Percentiles rank a stretch among this genome's conserved stretches.
These are phyloP conservation scores for Ptyas mucosa DNA, from an alignment of 2,113 vertebrate species.

Conservation along the genomic window DNA sequence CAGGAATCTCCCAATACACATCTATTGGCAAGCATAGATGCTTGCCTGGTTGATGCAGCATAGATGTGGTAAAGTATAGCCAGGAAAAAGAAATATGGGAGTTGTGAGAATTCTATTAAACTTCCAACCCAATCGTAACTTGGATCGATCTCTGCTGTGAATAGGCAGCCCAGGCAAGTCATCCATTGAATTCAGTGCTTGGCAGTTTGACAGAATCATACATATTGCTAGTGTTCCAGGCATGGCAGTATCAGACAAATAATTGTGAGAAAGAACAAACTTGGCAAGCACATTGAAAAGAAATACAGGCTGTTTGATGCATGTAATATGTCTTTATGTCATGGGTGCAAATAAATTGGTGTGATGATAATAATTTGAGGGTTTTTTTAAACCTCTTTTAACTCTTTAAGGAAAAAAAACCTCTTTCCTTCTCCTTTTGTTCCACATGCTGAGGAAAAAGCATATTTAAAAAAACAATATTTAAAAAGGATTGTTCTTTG, in stretches of 20 bases:
- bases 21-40: neutral
- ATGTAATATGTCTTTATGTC: neutral
- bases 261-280: neutral
- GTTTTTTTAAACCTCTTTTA: neutral
- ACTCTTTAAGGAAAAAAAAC: neutral
- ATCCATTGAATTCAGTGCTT: neutral
- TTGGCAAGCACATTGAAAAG: neutral
- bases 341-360: neutral
- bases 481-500: conserved; percentile 9
- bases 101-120: neutral
- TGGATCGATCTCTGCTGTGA: neutral
- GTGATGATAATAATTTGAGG: neutral
- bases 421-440: too few species aligned
- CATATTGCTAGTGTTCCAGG: neutral
- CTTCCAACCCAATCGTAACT: neutral
- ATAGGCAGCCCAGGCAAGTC: neutral
- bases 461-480: neutral
- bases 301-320: neutral
- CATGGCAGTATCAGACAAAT: neutral
- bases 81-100: neutral
- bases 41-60: neutral
- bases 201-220: neutral
- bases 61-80: neutral
- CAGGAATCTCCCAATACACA: neutral
- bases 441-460: neutral